Percentiles rank a stretch among this genome's conserved stretches.
phyloP scores from a whole-genome alignment of 64 coral and sea anemone species.

The Dendronephthya gigantea region DNA sequence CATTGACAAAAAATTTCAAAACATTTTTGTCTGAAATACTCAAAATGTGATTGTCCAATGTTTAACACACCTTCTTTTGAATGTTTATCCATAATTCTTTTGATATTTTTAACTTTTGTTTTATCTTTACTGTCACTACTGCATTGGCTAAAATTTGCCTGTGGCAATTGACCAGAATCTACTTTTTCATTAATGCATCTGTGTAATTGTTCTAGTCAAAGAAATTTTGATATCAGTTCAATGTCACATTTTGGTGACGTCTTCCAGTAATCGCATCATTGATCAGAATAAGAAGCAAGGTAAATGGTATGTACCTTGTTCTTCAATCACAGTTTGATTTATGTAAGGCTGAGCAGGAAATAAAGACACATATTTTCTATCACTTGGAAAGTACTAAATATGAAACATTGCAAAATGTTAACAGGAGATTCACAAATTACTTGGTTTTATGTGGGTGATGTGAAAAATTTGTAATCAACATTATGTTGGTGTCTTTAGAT shows the following conservation, averaged over 20 bases:
- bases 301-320: slow-evolving; percentile 46
- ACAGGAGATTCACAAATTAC: background rate
- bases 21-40: background rate
- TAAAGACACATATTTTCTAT: slow-evolving; percentile 70
- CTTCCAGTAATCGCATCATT: too few relatives aligned
- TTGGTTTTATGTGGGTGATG: too few relatives aligned
- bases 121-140: background rate
- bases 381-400: slow-evolving; percentile 64
- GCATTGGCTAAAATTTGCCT: background rate
- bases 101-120: background rate
- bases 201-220: background rate
- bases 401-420: background rate
- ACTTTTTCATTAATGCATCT: background rate
- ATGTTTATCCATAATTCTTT: background rate
- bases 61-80: background rate
- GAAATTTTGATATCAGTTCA: background rate
- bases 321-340: slow-evolving; percentile 33
- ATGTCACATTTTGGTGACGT: background rate
- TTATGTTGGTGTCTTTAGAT: too few relatives aligned
- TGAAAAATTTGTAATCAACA: too few relatives aligned
- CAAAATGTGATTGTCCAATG: background rate
- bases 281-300: background rate
- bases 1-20: background rate
- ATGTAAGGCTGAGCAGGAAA: slow-evolving; percentile 53
- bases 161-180: background rate